These are phyloP conservation scores for Proteles cristata DNA, from an alignment of 2,113 vertebrate genomes.

Conservation along the genomic window DNA sequence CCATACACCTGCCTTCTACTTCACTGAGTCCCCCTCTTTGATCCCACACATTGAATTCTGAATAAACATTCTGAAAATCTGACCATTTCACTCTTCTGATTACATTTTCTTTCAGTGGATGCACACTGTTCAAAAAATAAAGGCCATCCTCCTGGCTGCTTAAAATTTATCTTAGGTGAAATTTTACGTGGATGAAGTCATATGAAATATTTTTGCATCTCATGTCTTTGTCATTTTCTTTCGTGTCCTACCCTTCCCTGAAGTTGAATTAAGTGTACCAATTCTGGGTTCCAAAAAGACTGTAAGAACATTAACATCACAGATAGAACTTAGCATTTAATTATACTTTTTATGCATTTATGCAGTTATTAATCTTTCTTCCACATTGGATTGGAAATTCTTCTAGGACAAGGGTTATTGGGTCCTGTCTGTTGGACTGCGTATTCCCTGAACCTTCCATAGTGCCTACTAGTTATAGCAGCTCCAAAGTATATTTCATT, in stretches of 20 bases:
- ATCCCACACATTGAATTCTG: background rate
- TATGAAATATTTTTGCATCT: background rate
- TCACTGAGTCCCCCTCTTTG: background rate
- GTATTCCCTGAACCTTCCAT: background rate
- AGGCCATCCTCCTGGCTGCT: background rate
- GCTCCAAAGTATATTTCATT: background rate
- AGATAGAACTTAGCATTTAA: background rate
- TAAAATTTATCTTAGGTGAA: background rate
- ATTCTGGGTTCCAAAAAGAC: background rate
- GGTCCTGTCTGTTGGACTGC: background rate
- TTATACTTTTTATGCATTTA: background rate
- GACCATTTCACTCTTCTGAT: background rate
- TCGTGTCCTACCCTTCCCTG: background rate
- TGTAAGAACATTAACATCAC: background rate
- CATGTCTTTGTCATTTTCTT: background rate
- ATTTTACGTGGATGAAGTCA: background rate
- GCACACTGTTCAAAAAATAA: background rate
- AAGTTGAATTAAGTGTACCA: background rate
- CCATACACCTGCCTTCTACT: background rate
- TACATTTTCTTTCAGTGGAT: background rate
- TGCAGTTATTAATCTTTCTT: background rate
- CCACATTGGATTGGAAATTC: background rate
- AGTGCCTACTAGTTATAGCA: background rate
- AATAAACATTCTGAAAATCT: background rate
- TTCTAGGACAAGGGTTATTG: background rate